Base-by-base conservation (phyloP, 2,888 invertebrate species). In the Callimorpha dominula region DNA sequence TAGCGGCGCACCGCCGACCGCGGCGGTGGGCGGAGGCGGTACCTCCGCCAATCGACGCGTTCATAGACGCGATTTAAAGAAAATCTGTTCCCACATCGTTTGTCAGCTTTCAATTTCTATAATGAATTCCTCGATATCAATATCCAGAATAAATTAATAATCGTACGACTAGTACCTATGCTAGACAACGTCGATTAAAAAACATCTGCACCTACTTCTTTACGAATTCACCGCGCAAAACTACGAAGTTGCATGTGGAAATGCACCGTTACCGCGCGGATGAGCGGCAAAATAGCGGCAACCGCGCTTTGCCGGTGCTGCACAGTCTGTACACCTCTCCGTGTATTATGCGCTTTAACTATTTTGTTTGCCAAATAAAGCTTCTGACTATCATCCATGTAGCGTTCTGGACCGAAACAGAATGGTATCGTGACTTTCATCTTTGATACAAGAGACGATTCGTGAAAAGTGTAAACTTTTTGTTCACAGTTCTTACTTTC, bases 351-450 rank as follows among this genome's bases (percentile, higher is more conserved):
- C 4, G 57, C 12, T 57, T 57, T 60, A 86, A 86, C 85, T 81
- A 86, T 83, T 84, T 79, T 77, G 75, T 75, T 72, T 77, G 75
- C 75, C 74, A 83, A 83, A 80, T 83, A 83, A 77, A 81, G 85
- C 75, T 78, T 71, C 78, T 78, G 77, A 76, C 73, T 72, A 40
- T 66, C 63, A 71, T 68, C 75, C 65, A 70, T 76, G 73, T 67
- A 52, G 49, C 73, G 82, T 70, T 83, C 75, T 78, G 75, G 76
- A 67, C 64, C 69, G 67, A 72, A 73, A 74, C 68, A 71, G 74
- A 76, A 81, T 78, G 57, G 69, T 73, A 78, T 82, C 65, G 73
- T 74, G 69, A 72, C 79, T 83, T 84, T 83, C 82, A 79, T 77
- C 74, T 75, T 78, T 75, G 76, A 80, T 76, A 74, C 73, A 63